These are phyloP conservation scores for Odontothrips loti DNA, from an alignment of 2,888 invertebrate genomes.

Conservation along the genomic window DNA sequence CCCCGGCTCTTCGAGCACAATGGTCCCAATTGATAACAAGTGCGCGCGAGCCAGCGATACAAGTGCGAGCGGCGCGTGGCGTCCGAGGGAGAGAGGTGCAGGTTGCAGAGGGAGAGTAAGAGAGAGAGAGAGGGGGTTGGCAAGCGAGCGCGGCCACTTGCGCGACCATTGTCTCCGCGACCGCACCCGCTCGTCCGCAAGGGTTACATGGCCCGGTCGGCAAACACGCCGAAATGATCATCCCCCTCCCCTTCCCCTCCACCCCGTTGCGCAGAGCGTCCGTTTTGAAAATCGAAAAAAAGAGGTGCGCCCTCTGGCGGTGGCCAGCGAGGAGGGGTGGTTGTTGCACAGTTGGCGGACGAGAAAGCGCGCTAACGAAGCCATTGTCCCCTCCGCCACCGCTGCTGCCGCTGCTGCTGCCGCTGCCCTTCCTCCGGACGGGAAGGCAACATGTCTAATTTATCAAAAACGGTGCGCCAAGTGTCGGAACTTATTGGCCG, in stretches of 20 bases:
- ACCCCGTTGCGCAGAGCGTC: background rate
- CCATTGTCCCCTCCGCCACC: background rate
- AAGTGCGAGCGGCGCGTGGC: conserved; percentile 8
- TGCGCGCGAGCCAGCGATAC: background rate
- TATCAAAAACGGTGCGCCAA: background rate
- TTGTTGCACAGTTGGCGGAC: background rate
- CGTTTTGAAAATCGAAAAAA: background rate
- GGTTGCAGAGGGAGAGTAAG: background rate
- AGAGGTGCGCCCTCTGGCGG: background rate
- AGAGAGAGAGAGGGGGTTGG: background rate
- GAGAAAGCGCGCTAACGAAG: background rate
- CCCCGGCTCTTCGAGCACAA: background rate
- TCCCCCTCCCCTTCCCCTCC: background rate
- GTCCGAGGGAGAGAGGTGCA: background rate
- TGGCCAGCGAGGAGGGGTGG: background rate
- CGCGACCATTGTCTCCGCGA: background rate
- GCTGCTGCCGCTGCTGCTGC: no score
- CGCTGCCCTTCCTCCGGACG: background rate
- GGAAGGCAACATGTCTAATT: background rate
- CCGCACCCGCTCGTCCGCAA: background rate
- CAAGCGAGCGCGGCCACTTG: background rate
- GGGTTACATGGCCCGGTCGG: conserved; percentile 5
- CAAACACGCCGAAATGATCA: conserved; percentile 1
- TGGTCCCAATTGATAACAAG: conserved; percentile 18
- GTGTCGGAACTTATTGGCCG: background rate